These are phyloP conservation scores for Netelia virgata DNA, from an alignment of 2,888 invertebrate species.

Conservation along the genomic window DNA sequence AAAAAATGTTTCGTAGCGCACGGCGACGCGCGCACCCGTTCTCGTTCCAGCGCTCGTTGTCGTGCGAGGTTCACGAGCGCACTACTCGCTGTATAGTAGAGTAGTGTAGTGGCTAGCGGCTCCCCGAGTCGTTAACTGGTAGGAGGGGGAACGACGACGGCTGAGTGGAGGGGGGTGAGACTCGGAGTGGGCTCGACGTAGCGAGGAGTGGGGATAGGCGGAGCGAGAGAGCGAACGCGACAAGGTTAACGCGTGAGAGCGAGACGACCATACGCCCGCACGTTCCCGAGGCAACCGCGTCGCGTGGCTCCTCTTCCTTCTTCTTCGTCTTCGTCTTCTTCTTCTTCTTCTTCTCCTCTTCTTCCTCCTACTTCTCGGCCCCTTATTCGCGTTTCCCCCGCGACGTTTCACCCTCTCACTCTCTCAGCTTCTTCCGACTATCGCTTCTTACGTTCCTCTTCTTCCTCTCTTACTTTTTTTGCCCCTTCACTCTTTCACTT, in stretches of 20 bases:
- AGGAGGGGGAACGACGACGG: neutral
- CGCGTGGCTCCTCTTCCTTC: conserved; percentile 63
- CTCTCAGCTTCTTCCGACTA: conserved; percentile 63
- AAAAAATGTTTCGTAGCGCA: neutral
- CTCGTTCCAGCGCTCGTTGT: conserved; percentile 40
- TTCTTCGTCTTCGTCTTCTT: conserved; percentile 51
- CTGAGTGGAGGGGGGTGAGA: neutral
- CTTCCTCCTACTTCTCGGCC: conserved; percentile 55
- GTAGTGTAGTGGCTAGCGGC: conserved; percentile 64
- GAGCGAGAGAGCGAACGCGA: conserved; percentile 33
- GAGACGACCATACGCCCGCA: conserved; percentile 63
- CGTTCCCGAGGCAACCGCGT: conserved; percentile 68
- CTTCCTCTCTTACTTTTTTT: conserved; percentile 10
- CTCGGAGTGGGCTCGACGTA: no score
- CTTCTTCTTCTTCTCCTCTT: conserved; percentile 32
- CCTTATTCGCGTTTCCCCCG: conserved; percentile 19
- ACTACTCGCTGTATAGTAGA: conserved; percentile 63
- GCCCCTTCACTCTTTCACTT: conserved; percentile 57
- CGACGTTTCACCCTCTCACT: conserved; percentile 33
- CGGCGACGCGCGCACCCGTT: neutral
- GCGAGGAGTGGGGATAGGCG: no score
- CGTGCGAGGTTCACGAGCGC: conserved; percentile 65
- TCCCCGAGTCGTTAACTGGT: conserved; percentile 53
- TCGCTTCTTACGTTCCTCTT: conserved; percentile 55
- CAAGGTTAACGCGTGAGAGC: conserved; percentile 43